Evolutionary conservation across 2,797 vertebrate species (phyloP), one percentile per base, ranked within the genome.

Genomic region (Gallinago stenura): DNA sequence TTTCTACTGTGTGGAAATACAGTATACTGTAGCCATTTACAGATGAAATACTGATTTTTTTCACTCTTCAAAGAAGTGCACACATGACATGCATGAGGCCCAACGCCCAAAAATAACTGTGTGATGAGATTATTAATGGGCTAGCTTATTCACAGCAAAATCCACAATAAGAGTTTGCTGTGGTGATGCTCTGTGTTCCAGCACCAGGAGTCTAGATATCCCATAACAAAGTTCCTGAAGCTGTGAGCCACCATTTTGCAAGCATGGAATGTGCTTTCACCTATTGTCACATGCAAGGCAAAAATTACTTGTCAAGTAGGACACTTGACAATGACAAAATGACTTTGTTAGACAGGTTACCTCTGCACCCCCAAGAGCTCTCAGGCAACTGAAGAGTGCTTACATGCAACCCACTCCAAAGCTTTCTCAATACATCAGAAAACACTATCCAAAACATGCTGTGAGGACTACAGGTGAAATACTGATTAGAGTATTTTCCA

Each of bases 41-140:
- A 81, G 16, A 37, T 11, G 66, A 83, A 83, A 58, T 11, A 54
- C 9, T 31, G 0, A 53, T 0, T 65, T 78, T 78, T 86, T 75
- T 64, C 18, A 58, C 9, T 66, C 24, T 43, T 83, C 13, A 75
- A 14, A 45, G 4, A 66, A 62, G 25, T 48, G 31, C 30, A 39
- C 41, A 65, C 0, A 4, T 5, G 28, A 69, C 11, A 56, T 4
- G 7, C 12, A 66, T 0, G 0, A 88, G 35, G 21, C 48, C 33
- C 28, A 10, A 6, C 15, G 18, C 31, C 45, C 12, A 5, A 73
- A 70, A 6, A 77, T 10, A 75, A 45, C 8, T 26, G 20, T 28
- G 15, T 62, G 21, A 57, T 65, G 6, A 86, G 10, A 43, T 64
- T 21, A 54, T 76, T 72, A 84, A 82, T 15, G 2, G 28, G 1